Conservation (phyloP, 2,113 vertebrate genomes). For the Potamarius usumacintae region DNA sequence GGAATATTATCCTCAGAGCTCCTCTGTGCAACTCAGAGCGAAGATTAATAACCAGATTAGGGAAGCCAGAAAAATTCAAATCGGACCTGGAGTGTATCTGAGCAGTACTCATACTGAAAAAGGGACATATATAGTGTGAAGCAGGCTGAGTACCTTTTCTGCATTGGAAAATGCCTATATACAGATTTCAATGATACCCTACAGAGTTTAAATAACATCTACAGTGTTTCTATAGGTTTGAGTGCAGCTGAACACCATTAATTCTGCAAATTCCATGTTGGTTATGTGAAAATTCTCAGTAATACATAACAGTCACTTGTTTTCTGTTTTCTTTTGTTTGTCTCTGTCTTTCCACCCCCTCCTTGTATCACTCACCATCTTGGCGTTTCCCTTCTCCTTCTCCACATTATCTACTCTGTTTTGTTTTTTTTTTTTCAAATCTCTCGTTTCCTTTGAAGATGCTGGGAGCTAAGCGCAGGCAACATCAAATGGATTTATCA, state of each 20-base stretch:
- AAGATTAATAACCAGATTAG: conserved; percentile 23
- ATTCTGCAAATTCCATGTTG: not conserved
- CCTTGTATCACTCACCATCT: not conserved
- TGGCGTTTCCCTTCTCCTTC: not conserved
- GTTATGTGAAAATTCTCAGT: not conserved
- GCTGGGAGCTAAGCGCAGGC: conserved; percentile 85
- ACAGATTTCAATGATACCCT: not conserved
- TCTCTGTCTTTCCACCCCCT: not conserved
- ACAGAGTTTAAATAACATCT: not conserved
- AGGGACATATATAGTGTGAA: not conserved
- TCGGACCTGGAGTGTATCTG: not conserved
- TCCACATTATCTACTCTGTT: not conserved
- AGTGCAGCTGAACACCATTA: not conserved
- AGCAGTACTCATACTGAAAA: not conserved
- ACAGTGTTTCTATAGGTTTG: not conserved
- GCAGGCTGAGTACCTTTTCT: not conserved
- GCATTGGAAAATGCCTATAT: not conserved
- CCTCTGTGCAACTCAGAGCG: not conserved
- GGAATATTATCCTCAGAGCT: conserved; percentile 13
- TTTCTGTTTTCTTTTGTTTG: not conserved
- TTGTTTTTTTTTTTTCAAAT: not conserved
- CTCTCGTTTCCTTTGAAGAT: conserved; percentile 65
- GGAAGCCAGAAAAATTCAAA: not conserved
- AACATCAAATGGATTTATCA: conserved; percentile 88
- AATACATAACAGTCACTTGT: not conserved